Evolutionary conservation across 92 coral and sea anemone genomes (phyloP), one percentile per base, ranked within the genome.

Genomic region (Porites divaricata): DNA sequence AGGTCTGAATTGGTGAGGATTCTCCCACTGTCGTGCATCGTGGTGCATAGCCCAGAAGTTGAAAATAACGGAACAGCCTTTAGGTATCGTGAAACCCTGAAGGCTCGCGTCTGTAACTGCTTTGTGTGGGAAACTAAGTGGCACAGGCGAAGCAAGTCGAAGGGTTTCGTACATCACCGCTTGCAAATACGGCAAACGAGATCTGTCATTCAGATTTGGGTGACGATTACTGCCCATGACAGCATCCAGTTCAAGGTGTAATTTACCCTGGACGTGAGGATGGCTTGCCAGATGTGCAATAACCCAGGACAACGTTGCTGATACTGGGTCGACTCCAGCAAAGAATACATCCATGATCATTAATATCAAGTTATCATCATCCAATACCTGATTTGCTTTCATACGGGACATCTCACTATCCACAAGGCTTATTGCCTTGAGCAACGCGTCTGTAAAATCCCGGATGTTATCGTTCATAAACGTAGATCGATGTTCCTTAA

Each of bases 191-290:
- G 86, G 90, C 11, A 89, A 74, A 45, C 72, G 45, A 59, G 87
- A 65, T 49, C 76, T 56, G 75, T 89, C 86, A 59, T 54, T 80
- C 26, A 89, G 54, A 22, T 51, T 10, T 17, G 93, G 89, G 50
- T 20, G 73, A 63, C 80, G 80, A 48, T 70, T 67, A 12, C 22
- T 74, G n/a, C 77, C 58, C 11, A 85, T 70, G 78, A 75, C 89
- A 66, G 85, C 81, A 52, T 89, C 93, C 19, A 89, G 20, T 72
- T 89, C 89, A 21, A 57, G 90, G 25, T 89, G 93, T 49, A 89
- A 59, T 57, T 59, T 80, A 22, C 75, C 75, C 76, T 89, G 89
- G 79, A 80, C 86, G 49, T 75, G 78, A 9, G 93, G 93, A 75
- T 89, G 71, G 63, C 50, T 54, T 19, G 67, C 67, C 24, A 89